Conservation (phyloP, 2,113 vertebrate species). For the Pituophis catenifer region DNA sequence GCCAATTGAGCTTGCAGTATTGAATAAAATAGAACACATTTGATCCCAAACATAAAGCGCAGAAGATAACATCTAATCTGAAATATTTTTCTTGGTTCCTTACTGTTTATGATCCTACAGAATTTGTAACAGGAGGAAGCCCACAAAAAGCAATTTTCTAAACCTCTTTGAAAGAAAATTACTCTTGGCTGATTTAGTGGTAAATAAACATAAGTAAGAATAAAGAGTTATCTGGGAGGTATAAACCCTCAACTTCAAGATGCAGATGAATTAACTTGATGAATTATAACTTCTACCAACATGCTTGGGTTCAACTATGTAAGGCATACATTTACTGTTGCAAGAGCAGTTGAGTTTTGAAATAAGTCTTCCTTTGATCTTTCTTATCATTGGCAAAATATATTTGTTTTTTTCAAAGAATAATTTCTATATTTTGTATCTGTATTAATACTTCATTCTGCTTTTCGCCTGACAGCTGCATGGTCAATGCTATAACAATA, state of each 20-base stretch:
- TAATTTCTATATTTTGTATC: neutral
- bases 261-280: neutral
- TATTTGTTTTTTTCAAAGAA: neutral
- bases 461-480: conserved; percentile 69
- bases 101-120: neutral
- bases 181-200: neutral
- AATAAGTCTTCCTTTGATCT: neutral
- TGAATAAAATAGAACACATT: neutral
- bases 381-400: neutral
- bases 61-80: neutral
- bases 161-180: neutral
- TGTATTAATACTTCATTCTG: neutral
- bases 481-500: conserved; percentile 78
- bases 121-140: neutral
- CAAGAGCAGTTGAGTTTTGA: neutral
- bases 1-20: neutral
- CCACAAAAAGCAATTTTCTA: neutral
- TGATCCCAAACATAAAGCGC: neutral
- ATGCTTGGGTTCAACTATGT: neutral
- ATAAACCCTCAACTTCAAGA: neutral
- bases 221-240: neutral
- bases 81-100: neutral
- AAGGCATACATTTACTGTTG: neutral
- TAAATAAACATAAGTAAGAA: neutral
- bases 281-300: neutral